phyloP scores from a whole-genome alignment of 2,797 vertebrate genomes.

The Antrozous pallidus region DNA sequence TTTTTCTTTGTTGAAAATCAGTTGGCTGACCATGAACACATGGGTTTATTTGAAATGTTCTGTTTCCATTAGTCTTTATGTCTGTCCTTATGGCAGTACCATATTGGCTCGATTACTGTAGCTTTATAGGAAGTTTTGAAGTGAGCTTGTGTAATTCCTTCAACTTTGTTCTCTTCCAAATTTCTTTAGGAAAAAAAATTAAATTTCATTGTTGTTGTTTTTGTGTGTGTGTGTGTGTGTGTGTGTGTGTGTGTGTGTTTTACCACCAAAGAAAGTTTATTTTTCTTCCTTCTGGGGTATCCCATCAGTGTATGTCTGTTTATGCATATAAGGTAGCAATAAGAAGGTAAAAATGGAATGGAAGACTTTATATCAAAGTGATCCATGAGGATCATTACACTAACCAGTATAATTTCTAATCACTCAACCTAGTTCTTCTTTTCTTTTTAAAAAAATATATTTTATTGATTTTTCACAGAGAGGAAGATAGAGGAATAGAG shows the following conservation, averaged over 20 bases:
- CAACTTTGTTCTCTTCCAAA: background rate
- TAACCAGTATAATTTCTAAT: background rate
- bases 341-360: background rate
- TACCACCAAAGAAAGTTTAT: background rate
- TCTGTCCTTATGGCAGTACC: background rate
- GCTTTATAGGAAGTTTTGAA: constrained; percentile 22
- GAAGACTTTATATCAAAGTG: background rate
- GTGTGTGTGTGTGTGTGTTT: too few species aligned
- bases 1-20: background rate
- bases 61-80: background rate
- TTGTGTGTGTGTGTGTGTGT: too few species aligned
- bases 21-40: background rate
- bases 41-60: background rate
- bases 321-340: background rate
- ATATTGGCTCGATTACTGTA: background rate
- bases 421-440: background rate
- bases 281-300: background rate
- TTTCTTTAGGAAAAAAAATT: background rate
- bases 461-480: too few species aligned
- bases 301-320: background rate
- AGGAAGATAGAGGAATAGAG: too few species aligned
- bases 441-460: background rate
- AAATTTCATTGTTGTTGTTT: background rate
- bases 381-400: background rate
- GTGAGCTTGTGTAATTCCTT: background rate